These are phyloP conservation scores for Erpornis zantholeuca DNA, from an alignment of 2,113 vertebrate genomes.

Conservation along the genomic window DNA sequence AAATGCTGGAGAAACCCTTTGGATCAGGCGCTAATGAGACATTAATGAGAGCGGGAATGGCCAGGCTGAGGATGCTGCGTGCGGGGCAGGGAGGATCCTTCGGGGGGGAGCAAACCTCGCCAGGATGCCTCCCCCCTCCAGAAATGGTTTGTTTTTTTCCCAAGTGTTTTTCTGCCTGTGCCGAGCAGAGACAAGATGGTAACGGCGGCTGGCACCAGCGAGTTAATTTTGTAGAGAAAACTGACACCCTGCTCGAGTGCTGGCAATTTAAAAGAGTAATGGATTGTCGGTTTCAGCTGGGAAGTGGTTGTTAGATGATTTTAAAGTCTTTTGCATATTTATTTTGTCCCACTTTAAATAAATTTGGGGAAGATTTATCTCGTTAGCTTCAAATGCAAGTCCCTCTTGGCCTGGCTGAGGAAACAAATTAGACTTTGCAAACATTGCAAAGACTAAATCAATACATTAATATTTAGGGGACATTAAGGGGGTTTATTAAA, in stretches of 20 bases:
- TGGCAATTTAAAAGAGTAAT: slow-evolving; percentile 65
- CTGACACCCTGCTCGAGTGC: slow-evolving; percentile 37
- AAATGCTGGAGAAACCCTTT: neutral
- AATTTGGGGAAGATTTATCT: slow-evolving; percentile 74
- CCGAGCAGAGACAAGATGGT: slow-evolving; percentile 16
- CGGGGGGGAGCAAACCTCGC: neutral
- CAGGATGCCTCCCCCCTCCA: neutral
- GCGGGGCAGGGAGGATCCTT: neutral
- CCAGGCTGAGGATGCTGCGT: neutral
- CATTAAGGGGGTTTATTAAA: slow-evolving; percentile 71
- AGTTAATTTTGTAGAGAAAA: slow-evolving; percentile 58
- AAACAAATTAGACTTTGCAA: slow-evolving; percentile 77
- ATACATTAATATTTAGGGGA: slow-evolving; percentile 76
- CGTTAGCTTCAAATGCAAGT: slow-evolving; percentile 69
- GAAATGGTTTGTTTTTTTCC: neutral
- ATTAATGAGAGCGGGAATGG: rapidly evolving
- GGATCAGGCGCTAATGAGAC: neutral
- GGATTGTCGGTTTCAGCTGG: slow-evolving; percentile 67
- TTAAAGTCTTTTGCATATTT: slow-evolving; percentile 73
- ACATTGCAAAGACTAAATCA: slow-evolving; percentile 66
- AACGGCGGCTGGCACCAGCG: slow-evolving; percentile 26
- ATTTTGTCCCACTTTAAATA: slow-evolving; percentile 71
- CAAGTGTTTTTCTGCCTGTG: neutral
- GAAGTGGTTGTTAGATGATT: slow-evolving; percentile 62
- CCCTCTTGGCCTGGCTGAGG: slow-evolving; percentile 63